Conservation (phyloP, 1,140 invertebrate species). For the Vanessa atalanta region DNA sequence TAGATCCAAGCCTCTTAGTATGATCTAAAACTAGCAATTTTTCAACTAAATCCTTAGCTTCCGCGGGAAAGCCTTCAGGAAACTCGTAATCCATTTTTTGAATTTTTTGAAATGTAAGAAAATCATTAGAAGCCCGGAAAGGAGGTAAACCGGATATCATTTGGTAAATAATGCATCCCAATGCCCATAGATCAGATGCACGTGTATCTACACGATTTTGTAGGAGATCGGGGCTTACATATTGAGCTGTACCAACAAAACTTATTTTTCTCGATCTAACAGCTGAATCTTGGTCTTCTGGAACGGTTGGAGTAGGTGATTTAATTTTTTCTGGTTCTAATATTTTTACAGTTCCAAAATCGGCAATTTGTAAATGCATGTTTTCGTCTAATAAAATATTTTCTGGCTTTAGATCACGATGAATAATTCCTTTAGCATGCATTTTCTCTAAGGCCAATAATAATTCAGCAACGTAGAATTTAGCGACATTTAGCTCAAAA, state of each 20-base stretch:
- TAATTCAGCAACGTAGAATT: constrained; percentile 97
- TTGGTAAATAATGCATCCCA: constrained; percentile 98
- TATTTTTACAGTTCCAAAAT: constrained; percentile 98
- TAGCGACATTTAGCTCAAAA: constrained; percentile 93
- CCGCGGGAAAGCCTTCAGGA: constrained; percentile 92
- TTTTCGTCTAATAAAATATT: constrained; percentile 95
- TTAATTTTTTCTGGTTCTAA: constrained; percentile 77
- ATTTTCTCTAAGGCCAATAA: constrained; percentile 95
- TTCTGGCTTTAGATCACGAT: constrained; percentile 95
- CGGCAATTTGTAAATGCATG: constrained; percentile 98
- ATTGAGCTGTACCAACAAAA: constrained; percentile 99
- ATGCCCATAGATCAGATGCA: constrained; percentile 97
- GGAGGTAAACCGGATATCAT: constrained; percentile 96
- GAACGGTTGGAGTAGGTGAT: constrained; percentile 44
- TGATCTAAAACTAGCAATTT: constrained; percentile 93
- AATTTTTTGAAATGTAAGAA: constrained; percentile 98
- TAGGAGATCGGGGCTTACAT: constrained; percentile 97
- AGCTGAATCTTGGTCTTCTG: constrained; percentile 61
- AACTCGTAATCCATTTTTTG: constrained; percentile 95
- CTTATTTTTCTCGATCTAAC: constrained; percentile 86
- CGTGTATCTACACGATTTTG: constrained; percentile 89
- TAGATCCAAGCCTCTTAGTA: constrained; percentile 90
- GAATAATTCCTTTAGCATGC: constrained; percentile 94
- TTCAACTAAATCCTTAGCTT: constrained; percentile 93
- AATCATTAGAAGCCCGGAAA: constrained; percentile 96